Conservation (phyloP, 2,888 invertebrate genomes). For the Drosophila putrida region DNA sequence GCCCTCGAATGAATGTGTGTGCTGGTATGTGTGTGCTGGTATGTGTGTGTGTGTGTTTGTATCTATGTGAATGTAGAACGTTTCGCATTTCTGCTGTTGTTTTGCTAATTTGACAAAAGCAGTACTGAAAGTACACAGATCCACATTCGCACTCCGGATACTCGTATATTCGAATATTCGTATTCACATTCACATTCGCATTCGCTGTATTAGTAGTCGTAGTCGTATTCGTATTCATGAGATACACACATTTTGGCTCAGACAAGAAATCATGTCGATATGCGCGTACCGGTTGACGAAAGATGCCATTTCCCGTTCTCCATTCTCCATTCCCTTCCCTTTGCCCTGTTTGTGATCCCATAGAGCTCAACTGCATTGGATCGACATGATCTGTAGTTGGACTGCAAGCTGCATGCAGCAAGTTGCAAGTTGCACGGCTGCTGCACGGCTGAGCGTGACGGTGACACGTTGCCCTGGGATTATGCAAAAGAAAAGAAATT, state of each 20-base stretch:
- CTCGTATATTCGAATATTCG: constrained; percentile 13
- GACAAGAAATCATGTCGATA: constrained; percentile 28
- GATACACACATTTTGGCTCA: constrained; percentile 27
- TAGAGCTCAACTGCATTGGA: constrained; percentile 20
- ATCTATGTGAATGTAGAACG: constrained; percentile 22
- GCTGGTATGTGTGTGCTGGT: not conserved
- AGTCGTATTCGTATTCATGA: constrained; percentile 40
- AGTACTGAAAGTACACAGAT: constrained; percentile 40
- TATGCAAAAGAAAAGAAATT: constrained; percentile 75
- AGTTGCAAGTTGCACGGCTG: constrained; percentile 39
- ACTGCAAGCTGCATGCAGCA: constrained; percentile 16
- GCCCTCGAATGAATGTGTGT: constrained; percentile 3
- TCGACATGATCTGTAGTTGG: constrained; percentile 40
- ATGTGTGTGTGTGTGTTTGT: not conserved
- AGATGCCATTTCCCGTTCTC: constrained; percentile 54
- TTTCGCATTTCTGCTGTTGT: constrained; percentile 40
- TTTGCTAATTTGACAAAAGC: constrained; percentile 62
- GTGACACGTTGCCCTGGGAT: constrained; percentile 72
- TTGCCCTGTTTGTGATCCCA: constrained; percentile 2
- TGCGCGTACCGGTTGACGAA: constrained; percentile 67
- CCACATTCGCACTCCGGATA: constrained; percentile 40
- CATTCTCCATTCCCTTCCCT: not conserved
- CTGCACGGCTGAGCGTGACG: constrained; percentile 74
- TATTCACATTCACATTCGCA: constrained; percentile 17
- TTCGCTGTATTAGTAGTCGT: not conserved